Evolutionary conservation across 2,113 vertebrate species (phyloP).

Genomic region (Corythornis cristatus): DNA sequence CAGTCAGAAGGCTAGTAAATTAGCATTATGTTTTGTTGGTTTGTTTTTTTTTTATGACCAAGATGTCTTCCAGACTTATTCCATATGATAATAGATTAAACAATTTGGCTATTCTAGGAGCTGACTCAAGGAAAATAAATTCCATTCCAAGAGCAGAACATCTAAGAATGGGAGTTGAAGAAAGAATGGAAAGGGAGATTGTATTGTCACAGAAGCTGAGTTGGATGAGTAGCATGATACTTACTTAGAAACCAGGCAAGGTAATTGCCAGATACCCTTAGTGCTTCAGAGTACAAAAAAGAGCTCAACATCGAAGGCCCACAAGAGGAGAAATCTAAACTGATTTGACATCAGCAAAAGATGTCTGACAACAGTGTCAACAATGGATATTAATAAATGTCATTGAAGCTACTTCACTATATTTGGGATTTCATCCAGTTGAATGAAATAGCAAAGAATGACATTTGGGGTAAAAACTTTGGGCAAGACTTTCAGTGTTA

Average conservation of each 20-base stretch:
- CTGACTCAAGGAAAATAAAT: neutral
- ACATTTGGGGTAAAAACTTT: neutral
- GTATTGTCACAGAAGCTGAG: neutral
- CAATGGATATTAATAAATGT: neutral
- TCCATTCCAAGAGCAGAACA: neutral
- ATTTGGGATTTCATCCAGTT: slow-evolving; percentile 14
- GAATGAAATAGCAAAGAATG: neutral
- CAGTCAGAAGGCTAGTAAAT: neutral
- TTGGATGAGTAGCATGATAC: neutral
- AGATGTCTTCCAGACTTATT: neutral
- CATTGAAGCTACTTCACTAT: neutral
- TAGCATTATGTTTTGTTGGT: neutral
- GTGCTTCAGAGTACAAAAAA: neutral
- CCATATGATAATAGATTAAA: neutral
- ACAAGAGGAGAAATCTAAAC: neutral
- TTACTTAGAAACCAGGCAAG: neutral
- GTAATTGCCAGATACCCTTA: neutral
- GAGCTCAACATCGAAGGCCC: neutral
- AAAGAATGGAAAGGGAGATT: neutral
- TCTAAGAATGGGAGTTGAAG: neutral
- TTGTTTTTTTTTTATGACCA: neutral
- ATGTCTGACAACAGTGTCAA: neutral
- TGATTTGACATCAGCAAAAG: neutral
- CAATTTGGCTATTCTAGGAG: neutral
- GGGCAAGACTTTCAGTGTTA: neutral